These are phyloP conservation scores for Calameuta pallipes DNA, from an alignment of 2,888 invertebrate species.

Conservation along the genomic window DNA sequence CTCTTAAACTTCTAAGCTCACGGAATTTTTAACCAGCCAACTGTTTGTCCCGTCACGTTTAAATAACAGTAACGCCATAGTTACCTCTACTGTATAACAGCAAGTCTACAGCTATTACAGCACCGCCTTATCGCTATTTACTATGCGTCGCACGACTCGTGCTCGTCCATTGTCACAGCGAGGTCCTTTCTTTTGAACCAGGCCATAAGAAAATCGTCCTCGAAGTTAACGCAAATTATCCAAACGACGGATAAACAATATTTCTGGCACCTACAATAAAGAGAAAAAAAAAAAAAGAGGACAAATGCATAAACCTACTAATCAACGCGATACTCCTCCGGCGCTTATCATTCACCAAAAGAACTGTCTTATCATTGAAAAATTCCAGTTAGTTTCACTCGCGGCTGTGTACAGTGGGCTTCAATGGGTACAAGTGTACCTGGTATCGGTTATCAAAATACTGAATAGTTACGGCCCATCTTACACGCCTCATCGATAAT, in stretches of 20 bases:
- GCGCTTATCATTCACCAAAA: background rate
- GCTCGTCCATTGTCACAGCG: background rate
- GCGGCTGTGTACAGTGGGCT: too few species aligned
- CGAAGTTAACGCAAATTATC: background rate
- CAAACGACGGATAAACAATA: background rate
- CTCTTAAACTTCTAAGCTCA: background rate
- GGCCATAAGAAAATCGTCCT: background rate
- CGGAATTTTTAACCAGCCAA: background rate
- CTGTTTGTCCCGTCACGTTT: background rate
- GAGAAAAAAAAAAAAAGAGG: background rate
- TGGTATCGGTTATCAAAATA: background rate
- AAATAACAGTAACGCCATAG: too few species aligned
- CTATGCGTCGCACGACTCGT: background rate
- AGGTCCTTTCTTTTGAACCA: background rate
- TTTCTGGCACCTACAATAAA: background rate
- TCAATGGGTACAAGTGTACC: background rate
- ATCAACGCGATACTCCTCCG: background rate
- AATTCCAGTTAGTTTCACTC: background rate
- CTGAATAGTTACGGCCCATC: background rate
- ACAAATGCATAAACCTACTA: background rate
- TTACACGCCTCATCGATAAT: background rate
- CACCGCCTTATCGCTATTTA: background rate
- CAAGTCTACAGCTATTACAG: too few species aligned
- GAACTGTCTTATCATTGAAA: background rate
- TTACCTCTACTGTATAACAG: background rate